Conservation (phyloP, 2,113 vertebrate species). For the Pomatostomus ruficeps region DNA sequence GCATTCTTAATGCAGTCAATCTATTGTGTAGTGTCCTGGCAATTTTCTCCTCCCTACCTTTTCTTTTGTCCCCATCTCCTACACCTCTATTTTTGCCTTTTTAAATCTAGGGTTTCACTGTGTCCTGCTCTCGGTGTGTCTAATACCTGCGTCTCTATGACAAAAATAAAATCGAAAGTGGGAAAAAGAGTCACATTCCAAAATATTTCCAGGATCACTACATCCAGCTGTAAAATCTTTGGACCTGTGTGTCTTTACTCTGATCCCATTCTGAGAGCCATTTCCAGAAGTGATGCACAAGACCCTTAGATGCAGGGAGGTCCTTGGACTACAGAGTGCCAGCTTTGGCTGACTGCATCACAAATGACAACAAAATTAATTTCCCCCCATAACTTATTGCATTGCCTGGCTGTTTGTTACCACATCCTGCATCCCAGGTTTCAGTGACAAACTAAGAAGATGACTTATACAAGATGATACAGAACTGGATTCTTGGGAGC, state of each 20-base stretch:
- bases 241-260: not conserved
- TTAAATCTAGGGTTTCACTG: not conserved
- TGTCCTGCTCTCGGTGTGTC: not conserved
- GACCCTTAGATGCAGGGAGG: not conserved
- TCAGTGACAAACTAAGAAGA: not conserved
- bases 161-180: not conserved
- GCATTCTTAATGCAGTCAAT: not conserved
- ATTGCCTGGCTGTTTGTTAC: not conserved
- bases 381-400: not conserved
- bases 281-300: not conserved
- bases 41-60: not conserved
- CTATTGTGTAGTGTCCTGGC: fast-evolving
- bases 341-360: not conserved
- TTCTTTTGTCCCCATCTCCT: not conserved
- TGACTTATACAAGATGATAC: not conserved
- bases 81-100: not conserved
- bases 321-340: not conserved
- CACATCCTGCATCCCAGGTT: not conserved
- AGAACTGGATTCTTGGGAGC: not conserved
- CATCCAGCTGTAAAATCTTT: not conserved
- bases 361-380: not conserved
- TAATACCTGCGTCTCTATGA: not conserved
- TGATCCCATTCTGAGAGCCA: not conserved
- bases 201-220: not conserved
- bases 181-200: not conserved